phyloP scores from a whole-genome alignment of 2,888 invertebrate genomes.

The Arenicola marina region DNA sequence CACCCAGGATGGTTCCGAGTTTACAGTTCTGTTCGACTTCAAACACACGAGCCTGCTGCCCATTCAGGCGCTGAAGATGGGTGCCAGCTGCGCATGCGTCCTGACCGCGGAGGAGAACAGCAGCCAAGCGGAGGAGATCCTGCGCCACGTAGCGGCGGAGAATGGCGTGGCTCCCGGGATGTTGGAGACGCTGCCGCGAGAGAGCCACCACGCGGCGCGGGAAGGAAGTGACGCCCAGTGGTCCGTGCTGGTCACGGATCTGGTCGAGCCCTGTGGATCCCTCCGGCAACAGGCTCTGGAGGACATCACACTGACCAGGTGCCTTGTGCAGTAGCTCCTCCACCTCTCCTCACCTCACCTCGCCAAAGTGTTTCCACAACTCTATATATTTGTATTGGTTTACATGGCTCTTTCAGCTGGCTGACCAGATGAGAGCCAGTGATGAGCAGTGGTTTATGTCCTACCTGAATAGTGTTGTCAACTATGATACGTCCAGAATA shows the following conservation, averaged over 20 bases:
- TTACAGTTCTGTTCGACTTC: constrained; percentile 29
- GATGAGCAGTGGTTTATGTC: too few relatives aligned
- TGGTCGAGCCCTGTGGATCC: constrained; percentile 27
- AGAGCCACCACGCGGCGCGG: background rate
- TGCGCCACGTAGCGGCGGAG: background rate
- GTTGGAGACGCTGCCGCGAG: background rate
- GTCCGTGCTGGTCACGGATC: constrained; percentile 20
- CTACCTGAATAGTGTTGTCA: too few relatives aligned
- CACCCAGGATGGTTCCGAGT: background rate
- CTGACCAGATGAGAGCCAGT: too few relatives aligned
- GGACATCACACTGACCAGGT: constrained; percentile 51
- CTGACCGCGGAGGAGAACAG: background rate
- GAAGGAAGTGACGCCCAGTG: constrained; percentile 14
- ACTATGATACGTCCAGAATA: too few relatives aligned
- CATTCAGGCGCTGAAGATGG: constrained; percentile 40
- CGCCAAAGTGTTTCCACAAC: too few relatives aligned
- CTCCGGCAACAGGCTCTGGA: constrained; percentile 31
- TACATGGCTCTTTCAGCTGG: too few relatives aligned
- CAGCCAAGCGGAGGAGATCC: background rate
- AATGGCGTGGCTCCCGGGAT: background rate
- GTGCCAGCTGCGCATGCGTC: constrained; percentile 35
- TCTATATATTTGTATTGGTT: too few relatives aligned
- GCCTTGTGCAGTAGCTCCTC: background rate
- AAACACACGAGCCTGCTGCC: constrained; percentile 42
- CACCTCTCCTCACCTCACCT: too few relatives aligned